phyloP scores from a whole-genome alignment of 2,113 vertebrate genomes.

The Dromaius novaehollandiae region DNA sequence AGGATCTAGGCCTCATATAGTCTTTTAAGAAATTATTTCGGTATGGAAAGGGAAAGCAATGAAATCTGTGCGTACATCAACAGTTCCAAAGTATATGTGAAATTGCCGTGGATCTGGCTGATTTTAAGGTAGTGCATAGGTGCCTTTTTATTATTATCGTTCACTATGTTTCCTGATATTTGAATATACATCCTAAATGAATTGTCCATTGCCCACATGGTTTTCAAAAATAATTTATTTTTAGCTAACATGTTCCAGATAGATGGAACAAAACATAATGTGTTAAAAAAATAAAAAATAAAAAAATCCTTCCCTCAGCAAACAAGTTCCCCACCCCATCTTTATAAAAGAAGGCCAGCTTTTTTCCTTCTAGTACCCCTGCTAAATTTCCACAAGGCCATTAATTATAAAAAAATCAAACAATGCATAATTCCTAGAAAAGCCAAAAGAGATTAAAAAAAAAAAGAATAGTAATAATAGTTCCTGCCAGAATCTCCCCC shows the following conservation, averaged over 20 bases:
- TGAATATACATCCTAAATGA: not conserved
- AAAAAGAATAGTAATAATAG: not conserved
- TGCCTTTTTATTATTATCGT: not conserved
- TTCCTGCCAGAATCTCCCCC: not conserved
- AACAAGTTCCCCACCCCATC: not conserved
- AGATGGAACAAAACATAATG: slow-evolving; percentile 62
- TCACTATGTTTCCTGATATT: not conserved
- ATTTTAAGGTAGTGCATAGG: not conserved
- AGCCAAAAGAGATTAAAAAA: not conserved
- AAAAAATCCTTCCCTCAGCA: not conserved
- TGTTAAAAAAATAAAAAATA: slow-evolving; percentile 12
- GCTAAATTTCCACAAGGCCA: not conserved
- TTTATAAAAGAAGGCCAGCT: not conserved
- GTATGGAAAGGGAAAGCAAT: not conserved
- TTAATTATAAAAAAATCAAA: not conserved
- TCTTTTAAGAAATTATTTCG: not conserved
- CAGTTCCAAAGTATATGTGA: not conserved
- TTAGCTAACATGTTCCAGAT: slow-evolving; percentile 76
- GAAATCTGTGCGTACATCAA: not conserved
- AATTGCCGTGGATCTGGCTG: not conserved
- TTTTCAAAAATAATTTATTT: slow-evolving; percentile 85
- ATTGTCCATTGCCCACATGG: not conserved
- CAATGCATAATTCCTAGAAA: not conserved
- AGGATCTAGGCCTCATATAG: not conserved
- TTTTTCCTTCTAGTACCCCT: not conserved